Conservation (phyloP, 2,888 invertebrate species). For the Polia nebulosa region DNA sequence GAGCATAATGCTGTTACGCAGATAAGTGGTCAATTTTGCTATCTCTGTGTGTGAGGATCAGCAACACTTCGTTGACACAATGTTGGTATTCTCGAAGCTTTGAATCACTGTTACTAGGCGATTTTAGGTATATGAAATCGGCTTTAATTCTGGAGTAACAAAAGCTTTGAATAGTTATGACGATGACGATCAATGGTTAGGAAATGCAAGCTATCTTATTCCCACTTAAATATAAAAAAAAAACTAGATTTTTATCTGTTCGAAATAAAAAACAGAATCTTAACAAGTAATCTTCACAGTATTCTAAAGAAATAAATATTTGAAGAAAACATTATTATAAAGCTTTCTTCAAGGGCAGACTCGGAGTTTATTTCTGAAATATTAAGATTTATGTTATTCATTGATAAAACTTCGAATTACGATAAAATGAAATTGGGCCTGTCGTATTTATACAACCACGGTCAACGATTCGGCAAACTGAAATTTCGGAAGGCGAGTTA, state of each 20-base stretch:
- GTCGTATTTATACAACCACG: constrained; percentile 55
- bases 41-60: constrained; percentile 39
- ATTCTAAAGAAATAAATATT: background rate
- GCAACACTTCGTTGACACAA: constrained; percentile 34
- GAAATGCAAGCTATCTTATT: too few species aligned
- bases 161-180: too few species aligned
- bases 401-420: constrained; percentile 51
- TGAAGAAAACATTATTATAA: constrained; percentile 20
- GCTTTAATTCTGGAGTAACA: too few species aligned
- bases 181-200: too few species aligned
- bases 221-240: too few species aligned
- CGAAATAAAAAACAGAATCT: background rate
- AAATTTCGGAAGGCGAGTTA: constrained; percentile 50
- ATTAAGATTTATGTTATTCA: constrained; percentile 43
- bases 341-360: constrained; percentile 8
- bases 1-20: constrained; percentile 38
- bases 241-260: background rate
- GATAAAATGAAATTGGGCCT: constrained; percentile 52
- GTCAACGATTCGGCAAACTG: constrained; percentile 54
- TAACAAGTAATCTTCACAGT: background rate
- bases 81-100: constrained; percentile 23
- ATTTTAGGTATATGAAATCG: background rate
- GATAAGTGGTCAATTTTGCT: constrained; percentile 53
- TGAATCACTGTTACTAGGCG: constrained; percentile 14
- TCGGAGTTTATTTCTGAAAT: constrained; percentile 21